These are phyloP conservation scores for Planococcus citri DNA, from an alignment of 1,140 invertebrate genomes.

Conservation along the genomic window DNA sequence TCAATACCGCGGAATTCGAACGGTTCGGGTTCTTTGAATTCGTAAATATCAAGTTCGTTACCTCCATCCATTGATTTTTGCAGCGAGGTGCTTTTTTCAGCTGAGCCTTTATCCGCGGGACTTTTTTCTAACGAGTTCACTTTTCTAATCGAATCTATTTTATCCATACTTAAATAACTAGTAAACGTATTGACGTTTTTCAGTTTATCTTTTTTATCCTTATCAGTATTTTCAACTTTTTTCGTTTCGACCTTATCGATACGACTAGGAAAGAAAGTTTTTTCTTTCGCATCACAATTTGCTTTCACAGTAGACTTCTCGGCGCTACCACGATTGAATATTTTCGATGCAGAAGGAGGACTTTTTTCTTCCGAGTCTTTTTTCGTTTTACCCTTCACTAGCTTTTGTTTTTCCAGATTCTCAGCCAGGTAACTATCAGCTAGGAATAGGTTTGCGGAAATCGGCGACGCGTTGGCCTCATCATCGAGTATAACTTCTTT, in stretches of 20 bases:
- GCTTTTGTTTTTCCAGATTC: neutral
- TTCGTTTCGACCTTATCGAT: neutral
- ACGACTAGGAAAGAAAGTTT: slow-evolving; percentile 11
- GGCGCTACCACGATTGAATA: neutral
- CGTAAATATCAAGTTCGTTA: slow-evolving; percentile 57
- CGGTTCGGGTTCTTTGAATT: slow-evolving; percentile 78
- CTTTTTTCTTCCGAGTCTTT: neutral
- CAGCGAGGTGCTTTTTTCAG: neutral
- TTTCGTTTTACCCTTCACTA: neutral
- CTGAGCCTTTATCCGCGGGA: neutral
- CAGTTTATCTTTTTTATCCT: slow-evolving; percentile 22
- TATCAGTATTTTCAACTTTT: slow-evolving; percentile 13
- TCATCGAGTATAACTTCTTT: neutral
- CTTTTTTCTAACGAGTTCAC: slow-evolving; percentile 12
- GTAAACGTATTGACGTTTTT: neutral
- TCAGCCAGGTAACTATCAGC: neutral
- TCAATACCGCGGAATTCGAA: slow-evolving; percentile 61
- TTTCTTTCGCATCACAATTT: slow-evolving; percentile 8
- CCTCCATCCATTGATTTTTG: neutral
- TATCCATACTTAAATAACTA: slow-evolving; percentile 23
- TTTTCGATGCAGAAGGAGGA: neutral
- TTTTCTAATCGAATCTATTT: slow-evolving; percentile 9
- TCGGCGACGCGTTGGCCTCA: neutral
- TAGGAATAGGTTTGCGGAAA: neutral
- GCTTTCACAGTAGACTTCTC: neutral